These are phyloP conservation scores for Eupeodes luniger DNA, from an alignment of 2,888 invertebrate genomes.

Conservation along the genomic window DNA sequence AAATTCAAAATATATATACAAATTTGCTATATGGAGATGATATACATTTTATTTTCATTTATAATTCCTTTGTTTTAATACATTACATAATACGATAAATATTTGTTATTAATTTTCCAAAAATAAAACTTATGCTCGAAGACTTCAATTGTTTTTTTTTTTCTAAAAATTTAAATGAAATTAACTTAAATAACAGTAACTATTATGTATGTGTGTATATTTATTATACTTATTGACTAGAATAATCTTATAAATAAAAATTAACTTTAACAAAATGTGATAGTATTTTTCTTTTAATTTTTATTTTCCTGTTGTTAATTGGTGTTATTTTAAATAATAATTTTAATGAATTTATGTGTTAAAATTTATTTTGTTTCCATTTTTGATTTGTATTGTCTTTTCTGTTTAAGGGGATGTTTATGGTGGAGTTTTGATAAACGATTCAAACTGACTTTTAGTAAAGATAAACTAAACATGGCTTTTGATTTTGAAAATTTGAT, in stretches of 20 bases:
- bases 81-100: neutral
- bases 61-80: conserved; percentile 13
- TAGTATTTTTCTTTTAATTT: neutral
- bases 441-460: too few relatives aligned
- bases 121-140: conserved; percentile 68
- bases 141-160: conserved; percentile 51
- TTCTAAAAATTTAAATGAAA: conserved; percentile 41
- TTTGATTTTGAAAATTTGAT: too few relatives aligned
- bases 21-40: conserved; percentile 20
- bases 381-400: conserved; percentile 74
- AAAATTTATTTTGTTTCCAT: conserved; percentile 29
- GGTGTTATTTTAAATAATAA: conserved; percentile 10
- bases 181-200: conserved; percentile 52
- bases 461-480: too few relatives aligned
- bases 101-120: conserved; percentile 41
- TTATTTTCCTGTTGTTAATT: neutral
- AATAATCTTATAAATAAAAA: conserved; percentile 58
- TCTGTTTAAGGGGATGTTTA: conserved; percentile 49
- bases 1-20: conserved; percentile 55
- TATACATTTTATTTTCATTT: conserved; percentile 28
- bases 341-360: conserved; percentile 2
- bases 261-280: conserved; percentile 19
- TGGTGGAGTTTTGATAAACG: too few relatives aligned
- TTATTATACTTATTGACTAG: conserved; percentile 73
- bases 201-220: conserved; percentile 2